phyloP scores from a whole-genome alignment of 2,888 invertebrate species.

The Netelia fuscicornis region DNA sequence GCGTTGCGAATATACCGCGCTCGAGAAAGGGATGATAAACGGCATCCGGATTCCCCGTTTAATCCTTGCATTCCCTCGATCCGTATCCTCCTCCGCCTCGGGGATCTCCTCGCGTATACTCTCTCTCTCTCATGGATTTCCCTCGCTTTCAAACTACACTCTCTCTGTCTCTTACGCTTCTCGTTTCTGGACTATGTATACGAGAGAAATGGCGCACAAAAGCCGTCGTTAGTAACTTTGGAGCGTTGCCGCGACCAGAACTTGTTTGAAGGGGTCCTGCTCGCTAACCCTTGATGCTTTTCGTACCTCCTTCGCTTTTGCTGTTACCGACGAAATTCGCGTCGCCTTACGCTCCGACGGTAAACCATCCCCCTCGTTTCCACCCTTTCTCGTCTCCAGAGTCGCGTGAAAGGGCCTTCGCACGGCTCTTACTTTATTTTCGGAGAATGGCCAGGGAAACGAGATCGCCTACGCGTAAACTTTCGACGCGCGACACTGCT shows the following conservation, averaged over 20 bases:
- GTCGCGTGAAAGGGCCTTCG: neutral
- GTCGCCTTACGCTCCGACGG: neutral
- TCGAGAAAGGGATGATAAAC: constrained; percentile 75
- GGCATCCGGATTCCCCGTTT: constrained; percentile 70
- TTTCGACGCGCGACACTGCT: neutral
- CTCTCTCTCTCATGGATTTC: constrained; percentile 11
- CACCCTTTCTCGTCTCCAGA: neutral
- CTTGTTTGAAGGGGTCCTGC: constrained; percentile 53
- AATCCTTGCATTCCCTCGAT: constrained; percentile 74
- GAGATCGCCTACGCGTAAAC: constrained; percentile 2
- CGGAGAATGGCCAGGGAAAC: neutral
- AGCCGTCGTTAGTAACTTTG: constrained; percentile 80
- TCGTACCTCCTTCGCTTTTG: constrained; percentile 47
- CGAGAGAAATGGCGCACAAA: constrained; percentile 72
- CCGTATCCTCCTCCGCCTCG: constrained; percentile 47
- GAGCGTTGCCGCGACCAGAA: constrained; percentile 69
- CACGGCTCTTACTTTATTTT: constrained; percentile 1
- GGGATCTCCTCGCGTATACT: constrained; percentile 23
- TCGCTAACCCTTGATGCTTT: constrained; percentile 33
- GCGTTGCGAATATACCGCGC: constrained; percentile 57
- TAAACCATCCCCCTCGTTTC: neutral
- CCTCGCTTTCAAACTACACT: constrained; percentile 14
- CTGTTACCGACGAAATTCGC: constrained; percentile 37
- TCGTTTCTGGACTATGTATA: constrained; percentile 37
- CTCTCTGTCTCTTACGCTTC: constrained; percentile 17